Base-by-base conservation (phyloP, 2,888 invertebrate genomes). In the Acronicta psi region DNA sequence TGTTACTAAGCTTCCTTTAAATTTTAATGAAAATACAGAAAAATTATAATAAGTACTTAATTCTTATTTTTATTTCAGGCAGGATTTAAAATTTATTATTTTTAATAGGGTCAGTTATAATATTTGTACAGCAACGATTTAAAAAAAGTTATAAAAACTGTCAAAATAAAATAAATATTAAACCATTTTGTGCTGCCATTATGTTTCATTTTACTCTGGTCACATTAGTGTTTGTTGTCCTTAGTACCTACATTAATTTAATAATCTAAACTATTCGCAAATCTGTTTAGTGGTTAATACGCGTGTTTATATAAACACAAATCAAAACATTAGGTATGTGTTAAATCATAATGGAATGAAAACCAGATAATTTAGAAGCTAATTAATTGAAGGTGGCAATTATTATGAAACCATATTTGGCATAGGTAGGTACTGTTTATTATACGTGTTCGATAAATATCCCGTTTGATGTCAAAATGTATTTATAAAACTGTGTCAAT, bases 281-380 rank as follows among this genome's bases (percentile, higher is more conserved):
- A 14, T 42, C 17, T 38, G 13, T 14, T 16, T 13, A 20, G 14
- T 9, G 16, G 16, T 45, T 18, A 18, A 25, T 34, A 16, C 16
- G 31, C 0, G 10, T 25, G 10, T 13, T 29, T 10, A 20, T 54
- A 11, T 18, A 25, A 49, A 37, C 16, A 25, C 16, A 36, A 50
- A 42, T 38, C 59, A 58, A 47, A 59, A 38, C 51, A 17, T 14
- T n/a, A 11, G 10, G 31, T 40, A 66, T 52, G 66, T 13, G 20
- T 59, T 46, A 38, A 23, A 43, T 31, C 43, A 25, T 20, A 49
- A 36, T 50, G 18, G n/a, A 49, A 57, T 49, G 29, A 44, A 11
- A 14, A 56, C 37, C 17, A n/a, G 36, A 5, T 38, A 20, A 43
- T 67, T 67, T 45, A 43, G 43, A 11, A 14, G 31, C 11, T 66